Evolutionary conservation across 2,113 vertebrate genomes (phyloP), one percentile per base, ranked within the genome.

Genomic region (Boulengerochromis microlepis): DNA sequence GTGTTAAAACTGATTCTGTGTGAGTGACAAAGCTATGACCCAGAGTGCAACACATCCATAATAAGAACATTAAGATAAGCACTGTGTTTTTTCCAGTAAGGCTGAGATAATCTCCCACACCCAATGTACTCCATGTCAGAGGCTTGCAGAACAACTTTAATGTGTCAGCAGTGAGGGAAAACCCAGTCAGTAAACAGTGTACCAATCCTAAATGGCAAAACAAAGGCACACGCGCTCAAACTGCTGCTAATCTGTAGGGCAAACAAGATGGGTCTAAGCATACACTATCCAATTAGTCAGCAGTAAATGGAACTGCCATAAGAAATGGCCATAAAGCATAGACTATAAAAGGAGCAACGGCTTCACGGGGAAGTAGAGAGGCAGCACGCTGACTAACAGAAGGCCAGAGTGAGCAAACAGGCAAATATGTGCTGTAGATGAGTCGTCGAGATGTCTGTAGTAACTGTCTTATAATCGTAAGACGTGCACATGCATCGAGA

Each of bases 221-320:
- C 31, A 86, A 86, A 64, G 29, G 13, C 16, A 53, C 66, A 56
- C 15, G 26, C 22, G 11, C 15, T 6, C 24, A 90, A 86, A 87
- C 80, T 59, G 69, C 83, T 80, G 80, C 85, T 93, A 88, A 92
- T 93, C 82, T 86, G 47, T 24, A 87, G 50, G 88, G 87, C 91
- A 95, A 94, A 95, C 93, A 92, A 45, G 40, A 45, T 7, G 3
- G 52, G 86, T 66, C 87, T 84, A 19, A 91, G 87, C 87, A 91
- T 59, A 91, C 92, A 92, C 6, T 31, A 80, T 85, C 52, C 83
- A 90, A 89, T 91, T 93, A 93, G 91, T 82, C 31, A 40, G 86
- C 81, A 90, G 93, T 94, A 94, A 94, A 93, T 86, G 91, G 71
- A 80, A 92, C 81, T 61, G 91, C 92, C 93, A 91, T 91, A 95